A percentile compares a stretch with the other conserved stretches of the same genome.
Conservation (phyloP, 2,888 invertebrate genomes). For the Agelastica alni region DNA sequence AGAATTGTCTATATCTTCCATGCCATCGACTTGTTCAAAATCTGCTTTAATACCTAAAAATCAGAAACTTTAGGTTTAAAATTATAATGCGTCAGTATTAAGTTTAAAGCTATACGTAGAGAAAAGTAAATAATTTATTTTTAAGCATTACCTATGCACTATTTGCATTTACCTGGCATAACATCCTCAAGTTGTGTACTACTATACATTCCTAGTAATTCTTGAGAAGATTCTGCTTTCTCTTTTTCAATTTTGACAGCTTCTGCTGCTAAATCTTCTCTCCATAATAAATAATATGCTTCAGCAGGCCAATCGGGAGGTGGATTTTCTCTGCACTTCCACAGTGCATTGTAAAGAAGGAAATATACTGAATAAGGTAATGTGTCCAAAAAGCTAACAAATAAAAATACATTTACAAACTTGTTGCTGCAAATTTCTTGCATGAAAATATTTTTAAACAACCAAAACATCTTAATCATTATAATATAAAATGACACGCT, state of each 20-base stretch:
- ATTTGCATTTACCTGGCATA: conserved; percentile 31
- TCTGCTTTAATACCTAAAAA: conserved; percentile 33
- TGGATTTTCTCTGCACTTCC: conserved; percentile 71
- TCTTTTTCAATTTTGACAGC: conserved; percentile 50
- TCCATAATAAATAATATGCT: conserved; percentile 71
- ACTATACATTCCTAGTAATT: conserved; percentile 35
- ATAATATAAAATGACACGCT: too few species aligned
- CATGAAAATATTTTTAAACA: too few species aligned
- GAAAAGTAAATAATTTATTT: neutral
- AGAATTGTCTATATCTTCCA: conserved; percentile 62
- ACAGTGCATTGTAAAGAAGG: conserved; percentile 70
- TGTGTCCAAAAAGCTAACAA: conserved; percentile 68
- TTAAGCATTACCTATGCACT: too few species aligned
- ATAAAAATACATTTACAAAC: too few species aligned
- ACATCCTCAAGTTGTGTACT: conserved; percentile 33
- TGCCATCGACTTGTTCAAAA: conserved; percentile 56
- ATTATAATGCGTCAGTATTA: too few species aligned
- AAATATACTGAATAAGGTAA: conserved; percentile 74
- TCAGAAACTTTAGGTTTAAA: too few species aligned
- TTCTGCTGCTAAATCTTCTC: conserved; percentile 71
- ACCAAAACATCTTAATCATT: too few species aligned
- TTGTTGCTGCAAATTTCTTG: too few species aligned
- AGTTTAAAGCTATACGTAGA: too few species aligned
- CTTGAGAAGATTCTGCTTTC: conserved; percentile 29
- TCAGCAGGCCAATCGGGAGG: conserved; percentile 73